Conservation (phyloP, 1,140 invertebrate species). For the Rhynchophorus ferrugineus region DNA sequence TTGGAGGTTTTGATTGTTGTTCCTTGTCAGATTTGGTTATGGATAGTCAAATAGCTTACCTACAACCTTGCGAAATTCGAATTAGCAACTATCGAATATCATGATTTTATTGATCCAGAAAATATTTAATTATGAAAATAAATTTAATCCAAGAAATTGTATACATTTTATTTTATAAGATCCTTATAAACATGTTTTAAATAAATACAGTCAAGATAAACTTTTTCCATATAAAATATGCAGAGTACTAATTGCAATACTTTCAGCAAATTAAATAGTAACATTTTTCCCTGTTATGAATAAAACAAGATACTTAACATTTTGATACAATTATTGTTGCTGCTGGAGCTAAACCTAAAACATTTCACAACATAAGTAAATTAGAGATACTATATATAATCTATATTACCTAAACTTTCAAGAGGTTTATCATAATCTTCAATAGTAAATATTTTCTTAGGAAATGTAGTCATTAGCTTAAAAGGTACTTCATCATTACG, state of each 20-base stretch:
- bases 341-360: conserved; percentile 69
- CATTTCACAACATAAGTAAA: conserved; percentile 6
- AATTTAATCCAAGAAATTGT: no score
- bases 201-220: neutral
- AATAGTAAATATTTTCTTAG: conserved; percentile 74
- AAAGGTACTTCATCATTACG: conserved; percentile 59
- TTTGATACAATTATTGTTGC: conserved; percentile 65
- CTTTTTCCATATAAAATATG: conserved; percentile 2
- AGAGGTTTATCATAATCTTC: conserved; percentile 84
- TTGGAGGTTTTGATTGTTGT: no score
- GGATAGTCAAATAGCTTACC: no score
- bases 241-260: no score
- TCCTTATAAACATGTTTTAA: neutral
- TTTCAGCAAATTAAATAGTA: no score
- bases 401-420: conserved; percentile 60
- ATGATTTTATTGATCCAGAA: no score
- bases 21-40: no score
- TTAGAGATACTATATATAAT: neutral
- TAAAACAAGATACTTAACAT: conserved; percentile 11
- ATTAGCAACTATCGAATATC: no score
- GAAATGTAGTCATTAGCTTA: conserved; percentile 78
- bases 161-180: no score
- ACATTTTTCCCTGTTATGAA: no score
- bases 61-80: no score
- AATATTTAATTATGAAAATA: no score